Evolutionary conservation across 2,113 vertebrate species (phyloP).

Genomic region (Microcebus murinus): DNA sequence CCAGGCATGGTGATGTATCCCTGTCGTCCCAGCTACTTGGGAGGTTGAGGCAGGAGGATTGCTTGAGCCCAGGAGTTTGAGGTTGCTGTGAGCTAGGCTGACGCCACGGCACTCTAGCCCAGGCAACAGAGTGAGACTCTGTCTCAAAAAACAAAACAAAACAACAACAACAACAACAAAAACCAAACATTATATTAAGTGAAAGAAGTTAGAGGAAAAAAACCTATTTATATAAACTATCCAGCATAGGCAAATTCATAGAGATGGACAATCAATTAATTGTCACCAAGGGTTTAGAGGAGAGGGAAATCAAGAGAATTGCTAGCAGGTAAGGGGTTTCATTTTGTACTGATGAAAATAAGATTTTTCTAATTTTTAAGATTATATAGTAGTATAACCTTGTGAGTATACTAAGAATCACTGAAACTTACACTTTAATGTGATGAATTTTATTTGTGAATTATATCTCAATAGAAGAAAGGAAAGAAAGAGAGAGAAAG

Average conservation of each 20-base stretch:
- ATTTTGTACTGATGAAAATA: background rate
- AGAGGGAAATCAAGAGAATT: background rate
- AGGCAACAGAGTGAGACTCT: too few species aligned
- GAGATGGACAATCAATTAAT: background rate
- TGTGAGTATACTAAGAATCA: background rate
- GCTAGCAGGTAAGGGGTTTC: background rate
- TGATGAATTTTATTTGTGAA: background rate
- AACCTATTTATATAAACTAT: background rate
- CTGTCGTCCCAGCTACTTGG: too few species aligned
- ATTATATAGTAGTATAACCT: background rate
- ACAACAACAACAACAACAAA: too few species aligned
- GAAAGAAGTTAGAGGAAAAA: background rate
- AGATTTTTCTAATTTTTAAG: background rate
- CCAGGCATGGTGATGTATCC: too few species aligned
- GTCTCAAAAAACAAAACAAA: too few species aligned
- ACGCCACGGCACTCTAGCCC: too few species aligned
- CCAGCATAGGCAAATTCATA: background rate
- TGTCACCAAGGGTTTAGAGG: background rate
- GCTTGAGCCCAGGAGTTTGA: too few species aligned
- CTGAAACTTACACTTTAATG: background rate
- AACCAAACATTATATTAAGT: background rate
- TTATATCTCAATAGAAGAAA: background rate
- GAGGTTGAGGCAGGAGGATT: too few species aligned
- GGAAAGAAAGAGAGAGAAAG: rapidly evolving
- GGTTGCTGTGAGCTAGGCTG: too few species aligned